A percentile compares a stretch with the other conserved stretches of the same genome.
phyloP scores from a whole-genome alignment of 2,113 vertebrate species.

The Corythaixoides concolor region DNA sequence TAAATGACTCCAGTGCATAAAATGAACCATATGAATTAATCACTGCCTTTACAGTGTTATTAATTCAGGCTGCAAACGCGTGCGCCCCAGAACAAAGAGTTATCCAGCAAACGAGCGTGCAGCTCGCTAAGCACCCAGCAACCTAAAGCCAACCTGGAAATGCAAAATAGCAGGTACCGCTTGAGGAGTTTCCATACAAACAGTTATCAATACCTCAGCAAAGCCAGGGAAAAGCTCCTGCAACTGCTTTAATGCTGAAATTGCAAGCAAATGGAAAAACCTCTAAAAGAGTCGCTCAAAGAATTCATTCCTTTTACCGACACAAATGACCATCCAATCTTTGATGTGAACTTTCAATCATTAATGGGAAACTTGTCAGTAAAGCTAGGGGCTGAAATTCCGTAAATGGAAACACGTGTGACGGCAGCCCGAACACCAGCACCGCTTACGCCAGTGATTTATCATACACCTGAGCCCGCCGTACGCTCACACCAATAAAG shows the following conservation, averaged over 20 bases:
- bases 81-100: neutral
- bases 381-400: constrained; percentile 12
- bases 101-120: neutral
- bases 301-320: neutral
- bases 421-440: constrained; percentile 22
- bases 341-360: neutral
- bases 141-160: neutral
- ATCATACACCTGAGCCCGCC: constrained; percentile 35
- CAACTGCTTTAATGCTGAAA: neutral
- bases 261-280: neutral
- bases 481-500: neutral
- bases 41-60: neutral
- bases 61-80: neutral
- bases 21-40: constrained; percentile 49
- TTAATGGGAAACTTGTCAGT: constrained; percentile 1
- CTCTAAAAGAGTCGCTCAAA: neutral
- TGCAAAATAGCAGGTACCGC: neutral
- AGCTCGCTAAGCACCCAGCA: neutral
- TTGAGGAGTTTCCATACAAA: neutral
- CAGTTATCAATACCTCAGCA: neutral
- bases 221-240: neutral
- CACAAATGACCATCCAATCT: neutral
- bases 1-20: constrained; percentile 54
- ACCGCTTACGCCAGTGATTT: neutral
- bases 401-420: constrained; percentile 27